These are phyloP conservation scores for Melanotus villosus DNA, from an alignment of 2,888 invertebrate species.

Conservation along the genomic window DNA sequence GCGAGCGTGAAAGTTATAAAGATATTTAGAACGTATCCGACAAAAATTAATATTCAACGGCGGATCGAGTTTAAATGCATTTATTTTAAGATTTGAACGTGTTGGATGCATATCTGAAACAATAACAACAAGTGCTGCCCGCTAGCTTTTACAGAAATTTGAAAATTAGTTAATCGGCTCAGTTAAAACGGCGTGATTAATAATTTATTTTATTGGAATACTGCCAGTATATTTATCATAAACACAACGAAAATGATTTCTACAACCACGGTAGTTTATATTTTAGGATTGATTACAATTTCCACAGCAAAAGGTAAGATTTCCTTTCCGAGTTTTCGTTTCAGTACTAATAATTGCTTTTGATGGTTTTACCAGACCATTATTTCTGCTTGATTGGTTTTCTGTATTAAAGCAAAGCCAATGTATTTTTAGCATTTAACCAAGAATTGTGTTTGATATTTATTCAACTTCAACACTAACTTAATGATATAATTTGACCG, in stretches of 20 bases:
- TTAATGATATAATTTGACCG: too few relatives aligned
- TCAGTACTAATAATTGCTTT: too few relatives aligned
- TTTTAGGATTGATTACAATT: constrained; percentile 32
- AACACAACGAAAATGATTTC: constrained; percentile 22
- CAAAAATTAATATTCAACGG: background rate
- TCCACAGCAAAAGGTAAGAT: constrained; percentile 40
- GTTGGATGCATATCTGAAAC: background rate
- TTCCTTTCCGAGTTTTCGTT: too few relatives aligned
- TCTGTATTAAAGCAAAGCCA: too few relatives aligned
- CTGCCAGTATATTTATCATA: background rate
- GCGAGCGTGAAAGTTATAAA: constrained; percentile 37
- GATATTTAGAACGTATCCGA: background rate
- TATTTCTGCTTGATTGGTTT: too few relatives aligned
- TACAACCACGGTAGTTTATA: constrained; percentile 15
- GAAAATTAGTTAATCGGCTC: background rate
- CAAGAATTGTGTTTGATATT: too few relatives aligned
- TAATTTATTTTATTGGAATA: constrained; percentile 1
- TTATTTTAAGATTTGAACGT: constrained; percentile 2
- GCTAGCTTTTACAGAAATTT: background rate
- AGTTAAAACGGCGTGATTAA: background rate
- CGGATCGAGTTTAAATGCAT: background rate
- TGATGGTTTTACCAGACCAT: too few relatives aligned
- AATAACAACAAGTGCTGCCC: background rate
- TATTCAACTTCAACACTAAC: too few relatives aligned
- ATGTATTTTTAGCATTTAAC: too few relatives aligned